These are phyloP conservation scores for Lepidocyrtinus sp. DNA, from an alignment of 2,888 invertebrate species.

Conservation along the genomic window DNA sequence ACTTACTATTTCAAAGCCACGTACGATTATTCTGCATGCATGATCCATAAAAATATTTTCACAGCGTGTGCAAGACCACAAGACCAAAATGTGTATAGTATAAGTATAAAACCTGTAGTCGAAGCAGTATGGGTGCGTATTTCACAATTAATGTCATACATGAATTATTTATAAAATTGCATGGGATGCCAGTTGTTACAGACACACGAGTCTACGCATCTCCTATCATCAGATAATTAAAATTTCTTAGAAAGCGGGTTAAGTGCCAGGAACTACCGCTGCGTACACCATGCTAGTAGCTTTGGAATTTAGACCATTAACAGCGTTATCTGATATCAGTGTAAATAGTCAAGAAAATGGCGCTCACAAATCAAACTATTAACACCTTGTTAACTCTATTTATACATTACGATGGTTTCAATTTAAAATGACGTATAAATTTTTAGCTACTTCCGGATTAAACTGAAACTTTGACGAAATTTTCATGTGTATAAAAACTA, in stretches of 20 bases:
- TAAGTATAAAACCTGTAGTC: too few species aligned
- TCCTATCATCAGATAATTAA: not conserved
- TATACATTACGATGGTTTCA: not conserved
- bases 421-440: not conserved
- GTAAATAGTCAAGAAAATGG: not conserved
- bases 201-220: not conserved
- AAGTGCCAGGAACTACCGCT: not conserved
- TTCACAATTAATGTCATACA: slow-evolving; percentile 5
- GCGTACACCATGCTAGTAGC: not conserved
- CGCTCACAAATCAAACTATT: not conserved
- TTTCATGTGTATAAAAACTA: not conserved
- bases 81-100: too few species aligned
- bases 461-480: not conserved
- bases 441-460: not conserved
- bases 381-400: not conserved
- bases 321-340: too few species aligned
- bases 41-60: too few species aligned
- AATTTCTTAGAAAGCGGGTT: not conserved
- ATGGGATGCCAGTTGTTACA: not conserved
- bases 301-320: not conserved
- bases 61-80: too few species aligned
- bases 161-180: not conserved
- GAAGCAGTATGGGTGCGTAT: not conserved
- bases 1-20: too few species aligned
- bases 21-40: too few species aligned